Evolutionary conservation across 2,888 invertebrate genomes (phyloP), one percentile per base, ranked within the genome.

Genomic region (Seira ritae): DNA sequence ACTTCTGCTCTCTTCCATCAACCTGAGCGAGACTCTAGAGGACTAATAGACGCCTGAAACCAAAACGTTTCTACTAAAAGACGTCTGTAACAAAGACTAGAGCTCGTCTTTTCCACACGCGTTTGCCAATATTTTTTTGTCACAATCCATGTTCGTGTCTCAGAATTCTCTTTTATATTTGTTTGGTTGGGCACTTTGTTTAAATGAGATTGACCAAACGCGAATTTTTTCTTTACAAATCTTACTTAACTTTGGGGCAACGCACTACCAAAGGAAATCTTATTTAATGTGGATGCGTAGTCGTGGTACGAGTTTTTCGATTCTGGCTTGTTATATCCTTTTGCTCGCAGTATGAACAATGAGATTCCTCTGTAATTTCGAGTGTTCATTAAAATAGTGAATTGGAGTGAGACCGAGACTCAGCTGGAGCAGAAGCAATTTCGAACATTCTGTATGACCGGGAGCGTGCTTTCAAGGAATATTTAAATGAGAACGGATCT

Each of bases 11-110:
- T n/a, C 31, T 23, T 37, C 55, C 31, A 31, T 17, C 72, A 79
- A 79, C 79, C 79, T 79, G 79, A 24, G n/a, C n/a, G n/a, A 31
- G 79, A 50, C 78, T 65, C 66, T 55, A 55, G 17, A 17, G 17
- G 12, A 55, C 55, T 55, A 55, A 55, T 55, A 12, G 55, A n/a
- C 15, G 17, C 55, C 55, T 55, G n/a, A n/a, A 55, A 55, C 55
- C 55, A 62, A 62, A 31, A 8, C 20, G 4, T 62, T 62, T 62
- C n/a, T n/a, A 55, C 55, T 55, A 55, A 55, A 8, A 12, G 55
- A n/a, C 15, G 17, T 15, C 55, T 55, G n/a, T 8, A 55, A 55
- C 55, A 3, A 62, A 62, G 8, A 8, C 20, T n/a, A n/a, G n/a
- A n/a, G n/a, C n/a, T n/a, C n/a, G 4, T 62, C 20, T 62, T n/a